Evolutionary conservation across 2,113 vertebrate genomes (phyloP).

Genomic region (Alligator sinensis): DNA sequence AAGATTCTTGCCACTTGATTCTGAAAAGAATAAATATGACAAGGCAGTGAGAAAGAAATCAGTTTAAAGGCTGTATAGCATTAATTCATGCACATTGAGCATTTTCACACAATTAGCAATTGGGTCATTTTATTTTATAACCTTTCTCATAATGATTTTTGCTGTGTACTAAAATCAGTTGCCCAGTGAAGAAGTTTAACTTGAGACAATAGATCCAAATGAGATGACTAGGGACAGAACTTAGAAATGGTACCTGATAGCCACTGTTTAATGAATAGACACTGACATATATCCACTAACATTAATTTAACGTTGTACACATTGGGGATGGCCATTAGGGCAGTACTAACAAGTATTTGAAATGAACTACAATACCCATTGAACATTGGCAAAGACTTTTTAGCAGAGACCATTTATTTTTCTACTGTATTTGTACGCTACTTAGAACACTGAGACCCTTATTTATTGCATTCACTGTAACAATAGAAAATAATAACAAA

Average conservation of each 20-base stretch:
- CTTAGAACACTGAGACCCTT: background rate
- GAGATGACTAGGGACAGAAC: background rate
- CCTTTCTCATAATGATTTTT: background rate
- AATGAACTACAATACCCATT: background rate
- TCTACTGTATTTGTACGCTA: background rate
- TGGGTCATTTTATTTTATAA: background rate
- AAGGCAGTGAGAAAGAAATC: background rate
- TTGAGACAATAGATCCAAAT: background rate
- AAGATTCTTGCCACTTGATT: background rate
- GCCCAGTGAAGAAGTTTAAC: background rate
- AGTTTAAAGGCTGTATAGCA: background rate
- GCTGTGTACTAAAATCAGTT: background rate
- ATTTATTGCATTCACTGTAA: background rate
- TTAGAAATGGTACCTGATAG: background rate
- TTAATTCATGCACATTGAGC: background rate
- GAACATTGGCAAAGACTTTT: background rate
- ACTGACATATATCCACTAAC: background rate
- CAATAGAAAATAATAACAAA: background rate
- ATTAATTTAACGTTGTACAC: background rate
- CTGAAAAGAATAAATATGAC: background rate
- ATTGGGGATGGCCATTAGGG: background rate
- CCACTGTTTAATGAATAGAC: background rate
- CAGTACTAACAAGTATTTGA: background rate
- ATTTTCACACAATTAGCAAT: background rate
- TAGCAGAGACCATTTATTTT: background rate